Percentiles rank a stretch among this genome's conserved stretches.
Evolutionary conservation across 2,797 vertebrate species (phyloP).

Genomic region (Buphagus erythrorhynchus): DNA sequence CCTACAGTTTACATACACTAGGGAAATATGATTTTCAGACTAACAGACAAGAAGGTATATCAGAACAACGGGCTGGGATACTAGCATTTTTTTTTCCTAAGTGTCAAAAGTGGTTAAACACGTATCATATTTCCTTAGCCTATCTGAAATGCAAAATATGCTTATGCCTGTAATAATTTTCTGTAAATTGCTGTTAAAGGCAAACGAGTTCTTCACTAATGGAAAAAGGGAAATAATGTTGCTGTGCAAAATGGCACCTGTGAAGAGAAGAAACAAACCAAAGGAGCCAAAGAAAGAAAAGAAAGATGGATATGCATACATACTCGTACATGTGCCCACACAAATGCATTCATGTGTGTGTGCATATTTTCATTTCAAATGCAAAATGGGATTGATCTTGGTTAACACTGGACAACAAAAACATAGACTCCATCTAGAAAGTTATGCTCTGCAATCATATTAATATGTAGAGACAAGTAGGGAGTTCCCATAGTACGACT

Average conservation of each 20-base stretch:
- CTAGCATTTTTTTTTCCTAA: background rate
- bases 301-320: background rate
- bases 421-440: background rate
- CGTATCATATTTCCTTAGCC: background rate
- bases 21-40: background rate
- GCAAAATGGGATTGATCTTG: background rate
- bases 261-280: background rate
- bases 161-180: background rate
- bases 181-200: background rate
- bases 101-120: background rate
- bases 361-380: background rate
- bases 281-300: background rate
- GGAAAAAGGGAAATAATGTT: background rate
- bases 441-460: background rate
- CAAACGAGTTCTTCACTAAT: background rate
- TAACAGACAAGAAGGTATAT: background rate
- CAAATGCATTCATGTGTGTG: accelerated
- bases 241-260: background rate
- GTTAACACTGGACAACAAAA: background rate
- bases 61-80: background rate
- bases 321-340: background rate
- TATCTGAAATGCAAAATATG: background rate
- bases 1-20: background rate
- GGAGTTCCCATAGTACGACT: background rate
- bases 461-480: background rate